Evolutionary conservation across 2,113 vertebrate species (phyloP).

Genomic region (Eclectus roratus): DNA sequence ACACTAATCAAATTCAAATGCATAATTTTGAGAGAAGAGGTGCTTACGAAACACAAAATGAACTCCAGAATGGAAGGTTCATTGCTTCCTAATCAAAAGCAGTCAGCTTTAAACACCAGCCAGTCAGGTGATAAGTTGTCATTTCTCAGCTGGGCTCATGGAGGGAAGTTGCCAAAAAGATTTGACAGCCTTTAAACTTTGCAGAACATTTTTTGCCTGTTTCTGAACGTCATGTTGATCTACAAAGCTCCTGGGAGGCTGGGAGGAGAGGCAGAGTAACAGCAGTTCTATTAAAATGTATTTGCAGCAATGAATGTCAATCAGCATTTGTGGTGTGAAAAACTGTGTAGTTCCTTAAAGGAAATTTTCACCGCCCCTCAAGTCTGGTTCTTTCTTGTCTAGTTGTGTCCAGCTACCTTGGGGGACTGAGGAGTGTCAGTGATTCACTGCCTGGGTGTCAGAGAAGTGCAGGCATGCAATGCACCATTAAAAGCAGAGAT

Average conservation of each 20-base stretch:
- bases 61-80: conserved; percentile 45
- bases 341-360: background rate
- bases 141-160: conserved; percentile 28
- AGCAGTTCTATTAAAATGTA: conserved; percentile 25
- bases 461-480: conserved; percentile 30
- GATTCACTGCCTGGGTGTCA: conserved; percentile 47
- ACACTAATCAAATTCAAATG: conserved; percentile 51
- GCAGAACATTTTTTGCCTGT: conserved; percentile 10
- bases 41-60: conserved; percentile 57
- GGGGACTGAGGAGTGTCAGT: conserved; percentile 5
- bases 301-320: background rate
- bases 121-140: conserved; percentile 51
- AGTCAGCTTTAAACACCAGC: conserved; percentile 62
- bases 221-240: conserved; percentile 5
- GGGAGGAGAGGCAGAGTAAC: background rate
- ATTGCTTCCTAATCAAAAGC: conserved; percentile 55
- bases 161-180: conserved; percentile 45
- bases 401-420: conserved; percentile 11
- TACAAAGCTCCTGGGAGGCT: background rate
- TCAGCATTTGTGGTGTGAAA: background rate
- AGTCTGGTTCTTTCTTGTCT: background rate
- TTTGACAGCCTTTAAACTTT: conserved; percentile 49
- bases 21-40: conserved; percentile 41
- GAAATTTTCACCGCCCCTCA: background rate
- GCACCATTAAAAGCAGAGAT: conserved; percentile 55